These are phyloP conservation scores for Timandra comae DNA, from an alignment of 2,888 invertebrate species.

Conservation along the genomic window DNA sequence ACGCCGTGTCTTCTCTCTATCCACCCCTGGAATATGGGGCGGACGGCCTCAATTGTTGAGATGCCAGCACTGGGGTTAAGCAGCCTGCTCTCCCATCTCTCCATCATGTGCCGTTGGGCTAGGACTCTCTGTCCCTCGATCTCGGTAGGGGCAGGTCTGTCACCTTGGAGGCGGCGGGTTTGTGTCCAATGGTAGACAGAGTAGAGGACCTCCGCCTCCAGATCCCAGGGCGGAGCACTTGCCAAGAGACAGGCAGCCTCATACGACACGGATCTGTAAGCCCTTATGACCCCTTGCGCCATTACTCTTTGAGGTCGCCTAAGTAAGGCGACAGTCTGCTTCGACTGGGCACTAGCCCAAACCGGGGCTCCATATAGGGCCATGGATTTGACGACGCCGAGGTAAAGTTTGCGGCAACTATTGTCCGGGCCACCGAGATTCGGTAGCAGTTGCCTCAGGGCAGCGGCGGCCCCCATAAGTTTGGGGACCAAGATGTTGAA, in stretches of 20 bases:
- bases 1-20: not conserved
- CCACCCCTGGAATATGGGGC: not conserved
- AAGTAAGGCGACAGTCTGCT: no score
- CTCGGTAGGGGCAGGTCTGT: no score
- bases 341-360: no score
- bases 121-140: no score
- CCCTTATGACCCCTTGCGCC: no score
- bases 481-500: constrained; percentile 4
- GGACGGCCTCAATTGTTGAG: not conserved
- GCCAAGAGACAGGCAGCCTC: not conserved
- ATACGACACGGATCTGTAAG: not conserved
- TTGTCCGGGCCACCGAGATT: constrained; percentile 7
- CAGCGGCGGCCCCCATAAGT: constrained; percentile 1
- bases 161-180: no score
- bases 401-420: no score
- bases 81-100: not conserved
- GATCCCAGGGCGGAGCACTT: not conserved
- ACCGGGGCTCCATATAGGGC: no score
- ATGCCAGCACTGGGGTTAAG: not conserved
- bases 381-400: constrained; percentile 1
- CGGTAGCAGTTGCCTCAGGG: constrained; percentile 3
- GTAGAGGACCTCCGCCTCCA: no score
- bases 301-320: no score
- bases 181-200: no score
- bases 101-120: not conserved